phyloP scores from a whole-genome alignment of 2,888 invertebrate genomes.

The Eurois occulta region DNA sequence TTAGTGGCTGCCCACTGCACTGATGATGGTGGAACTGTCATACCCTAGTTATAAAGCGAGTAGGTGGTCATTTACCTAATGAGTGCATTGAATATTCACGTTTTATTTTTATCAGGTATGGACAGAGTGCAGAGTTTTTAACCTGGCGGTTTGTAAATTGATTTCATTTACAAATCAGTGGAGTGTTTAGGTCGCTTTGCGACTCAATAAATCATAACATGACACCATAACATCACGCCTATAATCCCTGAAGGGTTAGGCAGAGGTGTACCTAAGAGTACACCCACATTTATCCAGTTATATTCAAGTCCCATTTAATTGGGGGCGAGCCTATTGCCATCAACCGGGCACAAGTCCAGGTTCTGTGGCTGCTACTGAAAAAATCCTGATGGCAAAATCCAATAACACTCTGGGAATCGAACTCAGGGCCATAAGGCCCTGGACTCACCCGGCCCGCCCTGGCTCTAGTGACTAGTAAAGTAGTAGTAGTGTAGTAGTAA shows the following conservation, averaged over 20 bases:
- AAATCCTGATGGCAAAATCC: neutral
- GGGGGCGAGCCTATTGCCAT: neutral
- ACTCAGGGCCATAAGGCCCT: neutral
- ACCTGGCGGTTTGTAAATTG: neutral
- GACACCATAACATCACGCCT: neutral
- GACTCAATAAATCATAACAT: neutral
- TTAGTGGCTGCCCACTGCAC: constrained; percentile 45
- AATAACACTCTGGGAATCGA: neutral
- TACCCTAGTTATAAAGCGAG: constrained; percentile 56
- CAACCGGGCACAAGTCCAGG: neutral
- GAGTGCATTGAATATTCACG: constrained; percentile 4
- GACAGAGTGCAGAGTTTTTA: neutral
- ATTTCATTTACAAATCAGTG: neutral
- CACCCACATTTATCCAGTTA: neutral
- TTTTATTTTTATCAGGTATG: constrained; percentile 1
- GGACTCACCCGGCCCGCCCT: no score
- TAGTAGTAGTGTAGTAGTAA: no score
- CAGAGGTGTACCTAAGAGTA: neutral
- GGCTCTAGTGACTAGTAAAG: no score
- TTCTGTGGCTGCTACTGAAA: neutral
- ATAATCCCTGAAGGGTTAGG: neutral
- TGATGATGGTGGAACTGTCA: constrained; percentile 55
- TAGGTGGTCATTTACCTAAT: constrained; percentile 53
- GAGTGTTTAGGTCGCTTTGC: neutral
- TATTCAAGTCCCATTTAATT: neutral